These are phyloP conservation scores for Erethizon dorsatum DNA, from an alignment of 2,797 vertebrate species.

Conservation along the genomic window DNA sequence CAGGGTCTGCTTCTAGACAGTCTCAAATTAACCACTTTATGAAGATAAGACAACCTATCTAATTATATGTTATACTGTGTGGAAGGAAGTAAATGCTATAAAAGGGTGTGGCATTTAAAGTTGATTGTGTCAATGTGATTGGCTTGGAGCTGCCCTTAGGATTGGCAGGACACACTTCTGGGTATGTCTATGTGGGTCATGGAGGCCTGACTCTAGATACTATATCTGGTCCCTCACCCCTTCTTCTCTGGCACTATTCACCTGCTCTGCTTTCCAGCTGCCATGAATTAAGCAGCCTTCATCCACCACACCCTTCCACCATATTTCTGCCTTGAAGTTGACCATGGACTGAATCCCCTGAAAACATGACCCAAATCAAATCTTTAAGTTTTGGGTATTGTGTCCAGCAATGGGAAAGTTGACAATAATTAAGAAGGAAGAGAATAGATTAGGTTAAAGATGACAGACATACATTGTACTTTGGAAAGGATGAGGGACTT, in stretches of 20 bases:
- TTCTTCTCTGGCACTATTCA: background rate
- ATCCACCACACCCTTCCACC: background rate
- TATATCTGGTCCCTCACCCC: background rate
- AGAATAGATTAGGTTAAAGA: background rate
- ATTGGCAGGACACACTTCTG: background rate
- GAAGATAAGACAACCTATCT: background rate
- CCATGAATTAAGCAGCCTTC: background rate
- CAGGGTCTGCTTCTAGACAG: background rate
- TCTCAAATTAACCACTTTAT: background rate
- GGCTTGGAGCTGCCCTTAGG: background rate
- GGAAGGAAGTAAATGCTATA: background rate
- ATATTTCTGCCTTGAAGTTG: background rate
- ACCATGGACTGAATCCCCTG: background rate
- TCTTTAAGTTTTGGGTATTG: background rate
- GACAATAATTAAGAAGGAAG: background rate
- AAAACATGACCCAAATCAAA: background rate
- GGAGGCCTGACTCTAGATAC: background rate
- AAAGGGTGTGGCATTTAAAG: background rate
- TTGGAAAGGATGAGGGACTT: conserved; percentile 1
- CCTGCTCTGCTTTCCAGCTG: background rate
- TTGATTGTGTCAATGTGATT: background rate
- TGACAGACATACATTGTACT: background rate
- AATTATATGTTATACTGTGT: background rate
- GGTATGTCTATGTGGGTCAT: background rate
- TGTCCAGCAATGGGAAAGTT: background rate